Evolutionary conservation across 1,140 invertebrate genomes (phyloP).

Genomic region (Drosophila kanapiae): DNA sequence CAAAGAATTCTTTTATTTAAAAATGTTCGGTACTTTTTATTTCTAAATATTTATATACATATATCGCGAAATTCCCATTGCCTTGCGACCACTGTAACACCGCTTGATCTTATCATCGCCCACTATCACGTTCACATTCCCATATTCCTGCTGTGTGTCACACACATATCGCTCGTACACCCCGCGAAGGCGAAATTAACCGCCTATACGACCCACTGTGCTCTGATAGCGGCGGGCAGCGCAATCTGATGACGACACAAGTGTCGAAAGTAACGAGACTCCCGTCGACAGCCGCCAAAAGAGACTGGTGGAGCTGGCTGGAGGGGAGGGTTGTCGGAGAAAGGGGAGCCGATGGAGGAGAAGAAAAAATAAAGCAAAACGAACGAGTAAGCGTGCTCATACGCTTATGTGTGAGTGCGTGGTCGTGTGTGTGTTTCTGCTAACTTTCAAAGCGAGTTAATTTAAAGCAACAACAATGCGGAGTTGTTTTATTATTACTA

Average conservation of each 20-base stretch:
- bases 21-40: neutral
- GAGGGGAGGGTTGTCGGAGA: neutral
- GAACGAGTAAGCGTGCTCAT: constrained; percentile 60
- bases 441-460: constrained; percentile 81
- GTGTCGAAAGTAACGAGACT: constrained; percentile 80
- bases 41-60: neutral
- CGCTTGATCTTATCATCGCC: constrained; percentile 26
- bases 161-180: constrained; percentile 21
- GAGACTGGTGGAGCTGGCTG: neutral
- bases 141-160: constrained; percentile 21
- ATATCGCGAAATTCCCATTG: neutral
- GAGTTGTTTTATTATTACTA: constrained; percentile 32
- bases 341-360: constrained; percentile 5
- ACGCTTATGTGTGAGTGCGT: constrained; percentile 21
- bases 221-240: constrained; percentile 49
- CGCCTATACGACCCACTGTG: constrained; percentile 51
- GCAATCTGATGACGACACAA: constrained; percentile 82
- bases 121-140: constrained; percentile 32
- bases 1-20: too few relatives aligned
- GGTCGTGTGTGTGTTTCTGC: constrained; percentile 49
- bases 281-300: constrained; percentile 58
- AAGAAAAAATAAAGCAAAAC: constrained; percentile 44
- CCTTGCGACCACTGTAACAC: constrained; percentile 2
- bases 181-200: constrained; percentile 23
- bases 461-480: constrained; percentile 62